Conservation (phyloP, 2,113 vertebrate genomes). For the Delphinus delphis region DNA sequence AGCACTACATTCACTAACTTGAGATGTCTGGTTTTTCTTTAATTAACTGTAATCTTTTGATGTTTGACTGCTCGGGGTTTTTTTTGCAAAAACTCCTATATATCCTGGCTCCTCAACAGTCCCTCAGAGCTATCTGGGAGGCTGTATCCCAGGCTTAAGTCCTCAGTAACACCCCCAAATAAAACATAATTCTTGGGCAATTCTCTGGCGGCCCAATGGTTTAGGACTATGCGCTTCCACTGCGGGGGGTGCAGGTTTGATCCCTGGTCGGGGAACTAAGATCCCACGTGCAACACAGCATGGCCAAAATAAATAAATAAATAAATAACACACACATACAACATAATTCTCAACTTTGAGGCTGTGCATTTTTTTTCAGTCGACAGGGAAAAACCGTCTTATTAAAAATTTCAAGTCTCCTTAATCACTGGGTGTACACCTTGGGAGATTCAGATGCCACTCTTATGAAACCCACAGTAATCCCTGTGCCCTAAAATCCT, state of each 20-base stretch:
- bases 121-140: not conserved
- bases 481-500: not conserved
- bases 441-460: not conserved
- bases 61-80: not conserved
- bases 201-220: not conserved
- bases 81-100: not conserved
- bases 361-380: not conserved
- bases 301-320: not conserved
- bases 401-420: constrained; percentile 13
- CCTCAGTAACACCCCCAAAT: not conserved
- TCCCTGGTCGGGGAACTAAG: not conserved
- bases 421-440: not conserved
- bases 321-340: too few relatives aligned
- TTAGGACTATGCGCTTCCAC: too few relatives aligned
- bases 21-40: not conserved
- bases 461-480: not conserved
- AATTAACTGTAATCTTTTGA: not conserved
- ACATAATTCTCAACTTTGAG: not conserved
- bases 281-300: not conserved
- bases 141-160: not conserved
- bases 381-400: not conserved
- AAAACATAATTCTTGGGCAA: not conserved
- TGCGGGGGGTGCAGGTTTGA: not conserved
- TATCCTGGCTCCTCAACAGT: not conserved
- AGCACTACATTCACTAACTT: not conserved